phyloP scores from a whole-genome alignment of 2,888 invertebrate species.

The Athripsodes cinereus region DNA sequence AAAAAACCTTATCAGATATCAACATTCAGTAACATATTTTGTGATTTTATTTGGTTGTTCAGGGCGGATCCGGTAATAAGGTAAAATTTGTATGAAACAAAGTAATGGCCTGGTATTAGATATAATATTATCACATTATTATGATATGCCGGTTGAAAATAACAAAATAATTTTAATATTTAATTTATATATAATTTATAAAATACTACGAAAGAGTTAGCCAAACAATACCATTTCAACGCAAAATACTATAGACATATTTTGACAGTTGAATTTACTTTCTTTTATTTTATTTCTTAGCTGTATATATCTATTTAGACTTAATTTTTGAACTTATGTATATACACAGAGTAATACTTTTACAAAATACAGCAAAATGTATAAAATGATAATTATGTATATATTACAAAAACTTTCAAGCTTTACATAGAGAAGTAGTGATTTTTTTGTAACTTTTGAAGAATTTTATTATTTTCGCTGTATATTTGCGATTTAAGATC shows the following conservation, averaged over 20 bases:
- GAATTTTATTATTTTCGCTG: no score
- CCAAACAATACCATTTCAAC: neutral
- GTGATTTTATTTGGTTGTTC: constrained; percentile 29
- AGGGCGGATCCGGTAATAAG: constrained; percentile 49
- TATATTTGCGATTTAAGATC: neutral
- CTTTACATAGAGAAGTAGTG: no score
- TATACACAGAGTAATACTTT: no score
- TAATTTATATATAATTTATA: neutral
- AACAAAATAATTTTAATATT: neutral
- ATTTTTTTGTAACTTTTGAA: no score
- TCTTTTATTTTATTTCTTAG: neutral
- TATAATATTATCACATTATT: neutral
- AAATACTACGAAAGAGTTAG: neutral
- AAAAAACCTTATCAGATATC: no score
- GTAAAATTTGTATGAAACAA: constrained; percentile 33
- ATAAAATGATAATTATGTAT: no score
- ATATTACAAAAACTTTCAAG: no score
- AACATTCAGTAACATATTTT: constrained; percentile 12
- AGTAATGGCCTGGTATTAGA: constrained; percentile 22
- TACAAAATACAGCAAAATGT: no score
- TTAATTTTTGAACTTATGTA: no score
- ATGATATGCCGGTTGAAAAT: neutral
- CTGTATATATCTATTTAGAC: no score
- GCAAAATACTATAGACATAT: neutral
- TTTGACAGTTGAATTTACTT: neutral